Base-by-base conservation (phyloP, 30 jellyfish, hydroid and myxozoan genomes). In the Aurelia sp. region DNA sequence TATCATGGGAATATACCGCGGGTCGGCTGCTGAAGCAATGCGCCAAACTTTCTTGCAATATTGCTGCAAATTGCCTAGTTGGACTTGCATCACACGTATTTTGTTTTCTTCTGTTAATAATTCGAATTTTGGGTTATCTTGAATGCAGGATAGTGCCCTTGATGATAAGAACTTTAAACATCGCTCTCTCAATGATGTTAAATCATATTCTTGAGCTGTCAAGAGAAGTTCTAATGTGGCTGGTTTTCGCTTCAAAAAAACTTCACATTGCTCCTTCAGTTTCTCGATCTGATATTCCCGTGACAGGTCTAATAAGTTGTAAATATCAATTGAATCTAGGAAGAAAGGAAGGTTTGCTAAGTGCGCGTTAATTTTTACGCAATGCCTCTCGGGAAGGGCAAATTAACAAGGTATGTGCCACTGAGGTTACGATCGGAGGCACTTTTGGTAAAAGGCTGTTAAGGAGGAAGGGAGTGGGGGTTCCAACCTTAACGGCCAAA, bases 231-330 rank as follows among this genome's bases (percentile, higher is more conserved):
- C 98, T 19, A 92, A 30, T 4, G 97, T 59, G 3, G 97, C 93
- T 50, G 89, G 91, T 60, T 87, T 86, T 13, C 91, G 81, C 55
- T 86, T 72, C 51, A 92, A 75, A 67, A 30, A 82, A 19, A 79
- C 72, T 72, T 92, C 98, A 80, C 98, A 92, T 67, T 76, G 88
- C 61, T 80, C 90, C 64, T 80, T 85, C 13, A 92, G 50, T 19
- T 74, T 75, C 38, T 80, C 86, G 47, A 92, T 80, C 79, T 92
- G 98, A 51, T 92, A 92, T 65, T 92, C 98, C 38, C 97, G 95
- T 8, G 97, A 78, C 10, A 92, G 89, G 48, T 86, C 90, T 41
- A 92, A 78, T 64, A 92, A 73, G 78, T 89, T 81, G 88, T 79
- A 79, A 15, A 92, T 84, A 69, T 92, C 95, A 3, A 95, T 92